Percentiles rank a stretch among this genome's conserved stretches.
These are phyloP conservation scores for Timema cristinae DNA, from an alignment of 2,888 invertebrate genomes.

Conservation along the genomic window DNA sequence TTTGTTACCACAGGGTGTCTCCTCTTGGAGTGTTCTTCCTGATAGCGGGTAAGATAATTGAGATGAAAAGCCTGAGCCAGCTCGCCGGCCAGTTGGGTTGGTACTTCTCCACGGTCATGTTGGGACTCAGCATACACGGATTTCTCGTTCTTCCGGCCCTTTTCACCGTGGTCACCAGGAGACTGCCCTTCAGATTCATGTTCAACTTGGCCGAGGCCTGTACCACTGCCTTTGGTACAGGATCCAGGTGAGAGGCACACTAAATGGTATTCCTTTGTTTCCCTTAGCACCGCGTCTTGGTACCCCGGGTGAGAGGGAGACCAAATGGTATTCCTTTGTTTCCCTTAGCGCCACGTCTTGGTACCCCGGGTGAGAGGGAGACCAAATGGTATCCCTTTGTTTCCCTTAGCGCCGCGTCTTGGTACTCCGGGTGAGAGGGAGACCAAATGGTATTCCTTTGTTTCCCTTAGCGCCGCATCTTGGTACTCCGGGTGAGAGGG, in stretches of 20 bases:
- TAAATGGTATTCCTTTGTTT: too few relatives aligned
- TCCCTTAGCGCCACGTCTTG: slow-evolving; percentile 48
- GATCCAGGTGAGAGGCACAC: slow-evolving; percentile 62
- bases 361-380: slow-evolving; percentile 72
- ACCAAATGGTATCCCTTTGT: too few relatives aligned
- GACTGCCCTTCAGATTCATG: slow-evolving; percentile 76
- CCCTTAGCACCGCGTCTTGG: too few relatives aligned
- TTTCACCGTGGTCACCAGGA: slow-evolving; percentile 76
- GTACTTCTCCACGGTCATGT: slow-evolving; percentile 88
- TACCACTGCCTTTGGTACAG: slow-evolving; percentile 94
- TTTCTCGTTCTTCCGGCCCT: slow-evolving; percentile 84
- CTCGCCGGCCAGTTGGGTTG: slow-evolving; percentile 84
- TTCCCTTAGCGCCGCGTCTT: slow-evolving; percentile 42
- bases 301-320: neutral
- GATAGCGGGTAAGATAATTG: slow-evolving; percentile 86
- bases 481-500: slow-evolving; percentile 77
- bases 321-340: too few relatives aligned
- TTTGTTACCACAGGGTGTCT: slow-evolving; percentile 64
- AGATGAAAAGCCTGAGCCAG: slow-evolving; percentile 79
- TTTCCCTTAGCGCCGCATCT: slow-evolving; percentile 41
- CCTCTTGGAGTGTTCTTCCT: slow-evolving; percentile 86
- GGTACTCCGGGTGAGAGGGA: slow-evolving; percentile 77
- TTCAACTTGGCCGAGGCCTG: slow-evolving; percentile 85
- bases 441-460: too few relatives aligned
- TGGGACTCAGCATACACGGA: slow-evolving; percentile 90